Base-by-base conservation (phyloP, 2,888 invertebrate species). In the Melinopterus prodromus region DNA sequence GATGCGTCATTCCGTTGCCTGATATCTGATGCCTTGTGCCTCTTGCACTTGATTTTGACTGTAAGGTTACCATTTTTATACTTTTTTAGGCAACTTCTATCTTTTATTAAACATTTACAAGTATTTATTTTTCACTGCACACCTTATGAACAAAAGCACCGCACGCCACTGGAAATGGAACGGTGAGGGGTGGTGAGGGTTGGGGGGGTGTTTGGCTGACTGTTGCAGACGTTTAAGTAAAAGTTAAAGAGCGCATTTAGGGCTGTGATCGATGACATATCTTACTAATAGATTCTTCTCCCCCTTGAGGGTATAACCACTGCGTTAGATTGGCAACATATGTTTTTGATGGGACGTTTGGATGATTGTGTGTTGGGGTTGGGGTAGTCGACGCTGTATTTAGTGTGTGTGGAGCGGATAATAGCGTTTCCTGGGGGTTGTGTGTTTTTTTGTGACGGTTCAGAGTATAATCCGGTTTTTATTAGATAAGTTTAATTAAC, bases 291-390 rank as follows among this genome's bases (percentile, higher is more conserved):
- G 79, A 79, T 79, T 79, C 81, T 83, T 82, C 79, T 80, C 79
- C 81, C 82, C 78, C 79, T 80, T 78, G 15, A 69, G 75, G 75
- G 80, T 86, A 88, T 88, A 88, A 88, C 87, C 88, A 87, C 86
- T 88, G 87, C 86, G 87, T 88, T 88, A 88, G 88, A 88, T 87
- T 84, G 84, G 88, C 86, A 88, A 88, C 89, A 89, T 88, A 88
- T 89, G 89, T 88, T 89, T 88, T 87, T 89, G 89, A 89, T 89
- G 82, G 87, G 87, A 85, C 84, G 85, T 85, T 88, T 88, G 87
- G 86, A 88, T 87, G 87, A 7, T 35, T 35, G 26, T 35, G n/a
- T n/a, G 35, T 36, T 36, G 36, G 74, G 74, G 74, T 35, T 14
- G 16, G 71, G 37, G 37, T 71, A 12, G 6, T n/a, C 71, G 15